A percentile compares a stretch with the other conserved stretches of the same genome.
Conservation (phyloP, 1,140 invertebrate species). For the Drosophila willistoni region DNA sequence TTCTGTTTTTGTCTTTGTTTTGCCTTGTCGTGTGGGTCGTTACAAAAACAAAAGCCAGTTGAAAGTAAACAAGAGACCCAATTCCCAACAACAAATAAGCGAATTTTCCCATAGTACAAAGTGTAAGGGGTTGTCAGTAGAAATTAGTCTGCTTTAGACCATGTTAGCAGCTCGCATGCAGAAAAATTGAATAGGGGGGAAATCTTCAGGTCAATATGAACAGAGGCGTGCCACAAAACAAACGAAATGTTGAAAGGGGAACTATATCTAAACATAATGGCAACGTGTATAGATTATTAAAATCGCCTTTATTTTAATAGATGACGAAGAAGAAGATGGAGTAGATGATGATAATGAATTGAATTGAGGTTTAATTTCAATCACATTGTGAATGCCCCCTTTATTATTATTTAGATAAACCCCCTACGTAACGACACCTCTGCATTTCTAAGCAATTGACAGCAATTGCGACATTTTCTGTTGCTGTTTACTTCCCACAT, state of each 20-base stretch:
- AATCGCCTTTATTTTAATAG: no score
- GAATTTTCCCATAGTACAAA: conserved; percentile 64
- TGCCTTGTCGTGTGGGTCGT: conserved; percentile 33
- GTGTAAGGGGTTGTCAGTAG: neutral
- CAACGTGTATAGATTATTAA: no score
- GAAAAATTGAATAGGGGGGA: neutral
- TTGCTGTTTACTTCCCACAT: conserved; percentile 8
- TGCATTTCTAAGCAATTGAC: neutral
- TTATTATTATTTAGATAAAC: neutral
- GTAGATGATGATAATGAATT: no score
- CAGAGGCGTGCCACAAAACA: neutral
- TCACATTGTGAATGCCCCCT: no score
- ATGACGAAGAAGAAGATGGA: no score
- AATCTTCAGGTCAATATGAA: neutral
- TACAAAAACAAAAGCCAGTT: conserved; percentile 51
- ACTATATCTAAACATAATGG: no score
- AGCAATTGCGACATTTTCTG: neutral
- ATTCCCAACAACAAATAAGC: conserved; percentile 71
- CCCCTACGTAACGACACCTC: neutral
- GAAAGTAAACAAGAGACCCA: conserved; percentile 76
- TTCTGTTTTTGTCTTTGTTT: conserved; percentile 49
- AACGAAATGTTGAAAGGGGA: neutral
- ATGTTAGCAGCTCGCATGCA: conserved; percentile 17
- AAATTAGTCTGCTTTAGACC: neutral
- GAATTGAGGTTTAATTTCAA: no score